Base-by-base conservation (phyloP, 1,140 invertebrate species). In the Brachionus sp. region DNA sequence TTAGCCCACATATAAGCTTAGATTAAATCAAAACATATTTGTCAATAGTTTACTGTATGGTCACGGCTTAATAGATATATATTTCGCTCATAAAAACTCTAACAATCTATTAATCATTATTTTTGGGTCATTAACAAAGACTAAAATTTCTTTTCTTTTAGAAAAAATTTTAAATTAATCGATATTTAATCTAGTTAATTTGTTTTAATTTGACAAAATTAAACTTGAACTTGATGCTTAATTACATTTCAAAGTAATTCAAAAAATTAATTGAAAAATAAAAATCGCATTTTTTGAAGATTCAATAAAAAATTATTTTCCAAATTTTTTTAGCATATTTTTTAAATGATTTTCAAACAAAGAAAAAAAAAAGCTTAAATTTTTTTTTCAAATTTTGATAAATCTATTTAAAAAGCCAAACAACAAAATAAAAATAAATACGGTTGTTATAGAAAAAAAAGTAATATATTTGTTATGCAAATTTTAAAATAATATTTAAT, bases 41-140 rank as follows among this genome's bases (percentile, higher is more conserved):
- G 16, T 57, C 50, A 57, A 57, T 57, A 57, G n/a, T 25, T 57
- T 57, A 57, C 50, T 57, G 50, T 57, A 57, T 57, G 50, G 50
- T 57, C 50, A 57, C 50, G 50, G 50, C 50, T 57, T 57, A 57
- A 23, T 57, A 57, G 50, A 57, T 57, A 57, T 57, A 42, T 42
- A 1, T 6, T 42, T 42, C 12, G 39, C 5, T 42, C 7, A 13
- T 1, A 57, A 57, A 19, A 19, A n/a, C n/a, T 57, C 5, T 57
- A 19, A 19, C n/a, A 23, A 57, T 57, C 50, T 23, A 57, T 57
- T 19, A 57, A 57, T 57, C 50, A 57, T 9, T 9, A 57, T 57
- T 57, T 57, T 57, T 57, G 50, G 50, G 50, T 57, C 50, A 57
- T 57, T 57, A 57, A 25, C 50, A 57, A 57, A 57, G 50, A n/a